phyloP scores from a whole-genome alignment of 2,113 vertebrate species.

The Sciurus niger region DNA sequence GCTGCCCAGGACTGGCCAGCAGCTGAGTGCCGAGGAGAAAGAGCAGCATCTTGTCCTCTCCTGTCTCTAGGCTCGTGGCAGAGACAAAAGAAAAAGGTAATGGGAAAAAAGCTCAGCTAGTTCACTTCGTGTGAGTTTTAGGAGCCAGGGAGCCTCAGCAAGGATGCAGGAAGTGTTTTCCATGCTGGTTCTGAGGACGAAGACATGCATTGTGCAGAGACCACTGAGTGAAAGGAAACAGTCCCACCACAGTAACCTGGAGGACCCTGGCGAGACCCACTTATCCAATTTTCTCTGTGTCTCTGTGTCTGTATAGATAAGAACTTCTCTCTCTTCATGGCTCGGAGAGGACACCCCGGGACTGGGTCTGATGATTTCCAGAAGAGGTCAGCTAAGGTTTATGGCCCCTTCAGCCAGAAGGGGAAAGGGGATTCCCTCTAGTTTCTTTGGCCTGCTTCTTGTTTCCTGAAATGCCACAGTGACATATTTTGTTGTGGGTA shows the following conservation, averaged over 20 bases:
- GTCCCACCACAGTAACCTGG: too few species aligned
- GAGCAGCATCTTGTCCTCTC: too few species aligned
- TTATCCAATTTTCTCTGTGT: not conserved
- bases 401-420: not conserved
- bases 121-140: not conserved
- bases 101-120: not conserved
- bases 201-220: not conserved
- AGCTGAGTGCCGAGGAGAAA: not conserved
- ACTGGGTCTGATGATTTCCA: not conserved
- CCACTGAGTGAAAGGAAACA: rapidly evolving
- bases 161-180: not conserved
- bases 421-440: not conserved
- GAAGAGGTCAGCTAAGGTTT: not conserved
- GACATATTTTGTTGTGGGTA: not conserved
- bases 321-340: not conserved
- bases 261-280: not conserved
- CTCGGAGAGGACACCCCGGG: too few species aligned
- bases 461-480: not conserved
- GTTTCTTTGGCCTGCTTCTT: not conserved
- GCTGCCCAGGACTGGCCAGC: not conserved
- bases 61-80: not conserved
- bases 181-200: not conserved
- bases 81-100: not conserved
- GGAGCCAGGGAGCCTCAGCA: not conserved
- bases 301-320: not conserved